Evolutionary conservation across 2,888 invertebrate species (phyloP).

Genomic region (Silvanus unidentatus): DNA sequence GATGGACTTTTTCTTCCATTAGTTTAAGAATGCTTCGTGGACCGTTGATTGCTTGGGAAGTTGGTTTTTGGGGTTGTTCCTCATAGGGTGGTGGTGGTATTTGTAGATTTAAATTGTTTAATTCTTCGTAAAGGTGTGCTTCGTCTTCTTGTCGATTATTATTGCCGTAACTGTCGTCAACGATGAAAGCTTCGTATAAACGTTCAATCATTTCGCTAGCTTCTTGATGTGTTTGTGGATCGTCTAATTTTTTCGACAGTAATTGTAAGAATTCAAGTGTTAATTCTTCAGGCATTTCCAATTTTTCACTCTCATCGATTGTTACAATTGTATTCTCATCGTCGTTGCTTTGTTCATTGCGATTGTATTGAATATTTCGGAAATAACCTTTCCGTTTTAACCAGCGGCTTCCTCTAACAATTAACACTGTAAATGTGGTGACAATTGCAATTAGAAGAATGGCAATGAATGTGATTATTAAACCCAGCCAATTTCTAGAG

Average conservation of each 20-base stretch:
- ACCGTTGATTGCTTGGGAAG: constrained; percentile 29
- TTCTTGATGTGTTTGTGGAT: constrained; percentile 66
- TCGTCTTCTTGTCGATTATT: constrained; percentile 48
- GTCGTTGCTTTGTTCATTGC: constrained; percentile 53
- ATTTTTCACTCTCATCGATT: constrained; percentile 38
- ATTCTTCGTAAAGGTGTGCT: constrained; percentile 45
- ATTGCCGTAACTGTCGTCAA: constrained; percentile 60
- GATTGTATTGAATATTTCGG: constrained; percentile 48
- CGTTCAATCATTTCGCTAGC: constrained; percentile 73
- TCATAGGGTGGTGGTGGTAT: constrained; percentile 53
- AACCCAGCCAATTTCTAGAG: constrained; percentile 27
- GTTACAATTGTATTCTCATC: constrained; percentile 45
- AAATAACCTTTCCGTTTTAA: constrained; percentile 54
- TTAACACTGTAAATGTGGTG: constrained; percentile 50
- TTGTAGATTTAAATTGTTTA: constrained; percentile 53
- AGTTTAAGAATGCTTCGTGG: constrained; percentile 57
- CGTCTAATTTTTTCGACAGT: constrained; percentile 62
- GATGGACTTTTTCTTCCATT: constrained; percentile 51
- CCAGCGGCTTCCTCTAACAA: constrained; percentile 54
- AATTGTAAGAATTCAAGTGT: constrained; percentile 67
- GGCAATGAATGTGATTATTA: constrained; percentile 44
- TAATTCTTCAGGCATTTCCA: constrained; percentile 66
- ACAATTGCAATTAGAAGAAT: constrained; percentile 52
- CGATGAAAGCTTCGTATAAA: constrained; percentile 67
- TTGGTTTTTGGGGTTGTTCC: constrained; percentile 50